phyloP scores from a whole-genome alignment of 2,888 invertebrate genomes.

The Idaea straminata region DNA sequence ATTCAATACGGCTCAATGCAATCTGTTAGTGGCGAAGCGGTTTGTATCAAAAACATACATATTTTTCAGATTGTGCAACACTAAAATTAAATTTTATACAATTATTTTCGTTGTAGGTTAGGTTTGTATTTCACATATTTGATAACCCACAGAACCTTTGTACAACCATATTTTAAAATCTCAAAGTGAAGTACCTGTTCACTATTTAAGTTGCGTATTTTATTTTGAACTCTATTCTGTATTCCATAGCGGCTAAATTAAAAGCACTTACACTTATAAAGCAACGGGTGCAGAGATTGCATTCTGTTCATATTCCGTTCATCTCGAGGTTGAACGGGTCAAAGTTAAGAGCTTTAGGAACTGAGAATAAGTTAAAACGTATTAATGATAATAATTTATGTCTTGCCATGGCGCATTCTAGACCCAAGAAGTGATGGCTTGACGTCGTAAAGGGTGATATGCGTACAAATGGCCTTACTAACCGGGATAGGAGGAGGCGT shows the following conservation, averaged over 20 bases:
- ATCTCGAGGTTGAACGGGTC: constrained; percentile 49
- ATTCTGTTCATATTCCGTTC: constrained; percentile 63
- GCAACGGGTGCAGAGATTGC: constrained; percentile 53
- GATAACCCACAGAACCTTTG: constrained; percentile 37
- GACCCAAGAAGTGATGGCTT: too few species aligned
- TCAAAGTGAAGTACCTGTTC: constrained; percentile 23
- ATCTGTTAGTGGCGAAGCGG: too few species aligned
- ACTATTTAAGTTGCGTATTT: background rate
- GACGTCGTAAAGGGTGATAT: too few species aligned
- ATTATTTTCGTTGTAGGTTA: background rate
- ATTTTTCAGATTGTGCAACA: background rate
- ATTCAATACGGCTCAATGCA: too few species aligned
- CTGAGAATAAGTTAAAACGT: constrained; percentile 24
- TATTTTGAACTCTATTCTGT: constrained; percentile 29
- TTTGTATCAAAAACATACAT: too few species aligned
- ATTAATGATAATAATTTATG: too few species aligned
- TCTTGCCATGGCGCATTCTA: too few species aligned
- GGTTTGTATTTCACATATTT: constrained; percentile 25
- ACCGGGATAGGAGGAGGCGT: too few species aligned
- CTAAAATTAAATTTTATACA: background rate
- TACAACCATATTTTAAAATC: constrained; percentile 40
- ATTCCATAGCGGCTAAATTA: constrained; percentile 16
- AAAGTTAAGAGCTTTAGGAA: constrained; percentile 37
- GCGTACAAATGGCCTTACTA: too few species aligned
- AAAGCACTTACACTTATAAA: constrained; percentile 47